Base-by-base conservation (phyloP, 2,797 vertebrate species). In the Myoxocephalus aenaeus region DNA sequence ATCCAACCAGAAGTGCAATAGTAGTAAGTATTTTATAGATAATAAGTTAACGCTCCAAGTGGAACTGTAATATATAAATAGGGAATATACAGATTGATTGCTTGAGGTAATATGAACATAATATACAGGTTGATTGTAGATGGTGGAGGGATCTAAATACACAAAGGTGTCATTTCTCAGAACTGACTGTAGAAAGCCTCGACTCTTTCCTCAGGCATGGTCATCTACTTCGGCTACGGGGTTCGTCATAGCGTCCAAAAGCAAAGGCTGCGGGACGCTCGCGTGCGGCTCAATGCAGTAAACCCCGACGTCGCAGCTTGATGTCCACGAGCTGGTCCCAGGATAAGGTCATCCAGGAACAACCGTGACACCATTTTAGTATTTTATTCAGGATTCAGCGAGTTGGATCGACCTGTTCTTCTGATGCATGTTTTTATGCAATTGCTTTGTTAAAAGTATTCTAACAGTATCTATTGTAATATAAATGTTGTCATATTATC, bases 161-260 rank as follows among this genome's bases (percentile, higher is more conserved):
- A 50, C 48, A 50, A 50, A 20, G 48, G 7, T 50, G 18, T 50
- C 14, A 2, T 29, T 65, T 34, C 12, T 38, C 4, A 6, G 17
- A 20, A 3, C 8, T 4, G 18, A 50, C 20, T 32, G 15, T 42
- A 20, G 12, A 22, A 6, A 13, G 12, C 12, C 2, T 62, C 13
- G 40, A 38, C 38, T 70, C 9, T 50, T 84, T 17, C 87, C 44
- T 65, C 69, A 96, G 95, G 95, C 18, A 59, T 96, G 36, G 65
- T 94, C 5, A 91, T 96, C 79, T 96, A 96, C 81, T 96, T 96
- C 81, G 67, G 85, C 56, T 96, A 96, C 0, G 95, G 96, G 11
- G 92, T 96, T 61, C 62, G 46, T 72, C 93, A 95, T 80, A 96
- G 96, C 1, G 38, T 90, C 0, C 94, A 94, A 73, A 92, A 87